Evolutionary conservation across 2,113 vertebrate species (phyloP).

Genomic region (Anhinga anhinga): DNA sequence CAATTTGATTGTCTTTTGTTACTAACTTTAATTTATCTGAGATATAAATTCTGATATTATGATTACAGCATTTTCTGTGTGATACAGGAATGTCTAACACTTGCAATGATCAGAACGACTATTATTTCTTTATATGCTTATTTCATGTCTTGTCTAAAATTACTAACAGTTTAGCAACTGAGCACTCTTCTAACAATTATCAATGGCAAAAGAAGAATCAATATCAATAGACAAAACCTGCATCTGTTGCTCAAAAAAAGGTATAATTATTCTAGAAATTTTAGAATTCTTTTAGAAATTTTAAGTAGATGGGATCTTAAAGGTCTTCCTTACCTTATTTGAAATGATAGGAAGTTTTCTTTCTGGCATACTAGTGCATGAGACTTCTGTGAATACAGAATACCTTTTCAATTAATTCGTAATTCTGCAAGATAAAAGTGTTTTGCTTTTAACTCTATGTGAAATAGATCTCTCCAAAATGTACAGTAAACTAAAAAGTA

Average conservation of each 20-base stretch:
- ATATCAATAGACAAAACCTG: not conserved
- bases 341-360: not conserved
- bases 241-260: not conserved
- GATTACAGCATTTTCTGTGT: not conserved
- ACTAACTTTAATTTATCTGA: not conserved
- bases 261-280: not conserved
- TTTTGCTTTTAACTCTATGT: not conserved
- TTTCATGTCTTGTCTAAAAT: not conserved
- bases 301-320: not conserved
- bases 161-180: not conserved
- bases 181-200: not conserved
- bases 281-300: not conserved
- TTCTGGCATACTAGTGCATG: not conserved
- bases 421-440: not conserved
- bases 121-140: not conserved
- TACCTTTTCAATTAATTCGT: not conserved
- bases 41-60: not conserved
- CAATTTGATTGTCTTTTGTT: not conserved
- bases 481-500: not conserved
- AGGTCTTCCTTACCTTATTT: not conserved
- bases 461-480: not conserved
- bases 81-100: not conserved
- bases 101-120: not conserved
- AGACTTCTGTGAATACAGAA: not conserved
- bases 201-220: not conserved